Conservation (phyloP, 2,888 invertebrate species). For the Tetrapedia diversipes region DNA sequence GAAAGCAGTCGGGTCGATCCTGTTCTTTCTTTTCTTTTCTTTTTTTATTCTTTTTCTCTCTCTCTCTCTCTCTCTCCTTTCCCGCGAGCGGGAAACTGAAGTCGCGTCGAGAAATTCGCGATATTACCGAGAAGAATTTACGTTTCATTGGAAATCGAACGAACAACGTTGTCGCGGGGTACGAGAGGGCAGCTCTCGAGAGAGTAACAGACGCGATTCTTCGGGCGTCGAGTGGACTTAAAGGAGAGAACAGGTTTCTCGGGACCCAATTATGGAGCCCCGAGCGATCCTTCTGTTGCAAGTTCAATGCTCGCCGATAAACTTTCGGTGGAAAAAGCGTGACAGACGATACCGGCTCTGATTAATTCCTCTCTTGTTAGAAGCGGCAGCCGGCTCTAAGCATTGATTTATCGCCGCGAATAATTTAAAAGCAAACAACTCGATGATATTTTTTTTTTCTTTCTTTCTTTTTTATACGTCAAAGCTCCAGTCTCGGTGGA, state of each 20-base stretch:
- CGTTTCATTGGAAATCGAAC: not conserved
- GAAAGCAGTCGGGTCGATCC: too few relatives aligned
- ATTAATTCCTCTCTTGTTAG: slow-evolving; percentile 12
- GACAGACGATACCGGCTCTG: not conserved
- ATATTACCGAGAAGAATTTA: not conserved
- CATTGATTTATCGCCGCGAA: not conserved
- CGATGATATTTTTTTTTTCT: too few relatives aligned
- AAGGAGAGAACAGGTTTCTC: slow-evolving; percentile 49
- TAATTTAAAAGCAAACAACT: not conserved
- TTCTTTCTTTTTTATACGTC: too few relatives aligned
- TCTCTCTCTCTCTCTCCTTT: too few relatives aligned
- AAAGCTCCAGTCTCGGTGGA: too few relatives aligned
- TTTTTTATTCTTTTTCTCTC: too few relatives aligned
- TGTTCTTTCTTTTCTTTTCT: too few relatives aligned
- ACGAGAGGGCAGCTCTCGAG: slow-evolving; percentile 24
- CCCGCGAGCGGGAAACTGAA: too few relatives aligned
- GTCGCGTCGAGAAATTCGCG: not conserved
- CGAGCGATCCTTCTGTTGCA: slow-evolving; percentile 31
- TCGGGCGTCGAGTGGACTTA: slow-evolving; percentile 24
- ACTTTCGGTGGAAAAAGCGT: slow-evolving; percentile 35
- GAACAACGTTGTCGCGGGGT: too few relatives aligned
- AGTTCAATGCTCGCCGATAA: slow-evolving; percentile 47
- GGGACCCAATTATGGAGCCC: slow-evolving; percentile 38
- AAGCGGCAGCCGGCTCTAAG: not conserved
- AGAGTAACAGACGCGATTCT: slow-evolving; percentile 26